phyloP scores from a whole-genome alignment of 2,888 invertebrate species.

The Caenorhabditis becei region DNA sequence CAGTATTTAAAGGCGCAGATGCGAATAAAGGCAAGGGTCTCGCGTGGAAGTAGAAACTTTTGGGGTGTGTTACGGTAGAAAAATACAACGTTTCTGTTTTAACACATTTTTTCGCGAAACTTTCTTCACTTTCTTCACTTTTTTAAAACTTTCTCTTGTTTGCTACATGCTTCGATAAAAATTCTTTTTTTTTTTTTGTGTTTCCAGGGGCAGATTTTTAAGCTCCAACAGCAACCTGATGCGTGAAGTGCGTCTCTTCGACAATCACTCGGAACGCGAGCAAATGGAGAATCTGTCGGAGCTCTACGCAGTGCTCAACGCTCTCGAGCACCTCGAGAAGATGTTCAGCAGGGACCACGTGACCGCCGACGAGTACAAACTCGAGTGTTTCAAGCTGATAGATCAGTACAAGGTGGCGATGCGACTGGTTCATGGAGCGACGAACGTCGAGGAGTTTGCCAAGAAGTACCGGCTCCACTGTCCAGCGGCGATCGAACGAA shows the following conservation, averaged over 20 bases:
- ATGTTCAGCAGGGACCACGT: conserved; percentile 90
- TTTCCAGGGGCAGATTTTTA: not conserved
- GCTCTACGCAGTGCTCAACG: conserved; percentile 89
- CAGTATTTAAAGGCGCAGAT: no score
- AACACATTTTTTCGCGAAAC: no score
- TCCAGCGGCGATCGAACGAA: conserved; percentile 96
- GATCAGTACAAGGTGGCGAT: conserved; percentile 92
- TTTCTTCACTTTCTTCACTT: not conserved
- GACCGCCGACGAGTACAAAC: conserved; percentile 88
- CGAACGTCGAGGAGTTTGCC: conserved; percentile 76
- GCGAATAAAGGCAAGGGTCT: no score
- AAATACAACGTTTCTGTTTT: no score
- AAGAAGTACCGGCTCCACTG: conserved; percentile 88
- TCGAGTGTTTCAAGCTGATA: conserved; percentile 95
- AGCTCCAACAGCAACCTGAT: conserved; percentile 56
- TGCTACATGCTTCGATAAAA: not conserved
- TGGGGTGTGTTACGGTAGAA: no score
- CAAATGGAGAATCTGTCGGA: conserved; percentile 80
- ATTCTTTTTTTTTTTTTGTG: not conserved
- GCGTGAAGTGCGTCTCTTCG: conserved; percentile 77
- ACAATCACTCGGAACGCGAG: conserved; percentile 78
- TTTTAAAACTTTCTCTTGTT: no score
- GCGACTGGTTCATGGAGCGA: conserved; percentile 73
- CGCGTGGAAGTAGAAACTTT: no score
- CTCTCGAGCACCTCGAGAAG: conserved; percentile 97